These are phyloP conservation scores for Cisticola juncidis DNA, from an alignment of 2,113 vertebrate species.

Conservation along the genomic window DNA sequence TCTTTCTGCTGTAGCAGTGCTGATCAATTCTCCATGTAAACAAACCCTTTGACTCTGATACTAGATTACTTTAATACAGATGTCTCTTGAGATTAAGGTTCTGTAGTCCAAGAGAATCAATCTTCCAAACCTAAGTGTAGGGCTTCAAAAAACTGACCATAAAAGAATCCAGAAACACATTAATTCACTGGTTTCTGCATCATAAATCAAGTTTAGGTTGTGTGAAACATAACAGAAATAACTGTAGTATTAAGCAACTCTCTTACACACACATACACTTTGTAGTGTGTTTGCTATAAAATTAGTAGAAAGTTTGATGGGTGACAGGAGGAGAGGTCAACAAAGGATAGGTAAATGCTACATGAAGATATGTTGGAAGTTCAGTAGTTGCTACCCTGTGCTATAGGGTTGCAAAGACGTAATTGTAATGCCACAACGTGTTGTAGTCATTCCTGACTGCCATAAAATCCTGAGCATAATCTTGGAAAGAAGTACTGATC, in stretches of 20 bases:
- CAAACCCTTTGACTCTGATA: neutral
- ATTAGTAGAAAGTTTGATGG: neutral
- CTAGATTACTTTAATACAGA: neutral
- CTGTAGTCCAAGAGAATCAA: neutral
- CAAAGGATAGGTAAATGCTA: neutral
- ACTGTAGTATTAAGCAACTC: neutral
- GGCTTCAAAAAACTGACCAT: neutral
- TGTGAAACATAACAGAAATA: neutral
- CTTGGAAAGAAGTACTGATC: neutral
- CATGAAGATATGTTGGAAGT: neutral
- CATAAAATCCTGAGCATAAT: neutral
- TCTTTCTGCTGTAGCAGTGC: neutral
- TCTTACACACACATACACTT: neutral
- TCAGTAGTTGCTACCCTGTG: neutral
- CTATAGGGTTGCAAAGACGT: neutral
- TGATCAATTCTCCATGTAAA: neutral
- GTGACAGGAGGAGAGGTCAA: neutral
- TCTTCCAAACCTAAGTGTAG: neutral
- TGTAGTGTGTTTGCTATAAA: neutral
- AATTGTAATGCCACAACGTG: neutral
- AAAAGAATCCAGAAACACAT: neutral
- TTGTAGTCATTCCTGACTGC: neutral
- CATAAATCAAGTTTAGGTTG: neutral
- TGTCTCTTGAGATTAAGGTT: neutral
- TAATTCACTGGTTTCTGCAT: neutral